A percentile compares a stretch with the other conserved stretches of the same genome.
Conservation (phyloP, 2,888 invertebrate genomes). For the Cataglyphis rosenhaueri region DNA sequence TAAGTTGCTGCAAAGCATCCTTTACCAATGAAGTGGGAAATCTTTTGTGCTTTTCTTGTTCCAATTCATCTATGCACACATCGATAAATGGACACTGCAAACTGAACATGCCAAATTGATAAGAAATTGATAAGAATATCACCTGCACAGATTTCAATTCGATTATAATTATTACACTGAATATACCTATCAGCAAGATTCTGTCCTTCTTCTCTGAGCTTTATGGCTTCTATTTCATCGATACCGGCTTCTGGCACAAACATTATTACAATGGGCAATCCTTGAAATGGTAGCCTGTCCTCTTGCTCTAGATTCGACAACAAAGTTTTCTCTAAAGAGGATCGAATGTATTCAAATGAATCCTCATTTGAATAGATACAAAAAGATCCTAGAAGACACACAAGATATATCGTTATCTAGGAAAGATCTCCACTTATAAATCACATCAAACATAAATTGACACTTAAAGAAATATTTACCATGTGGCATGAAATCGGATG, state of each 20-base stretch:
- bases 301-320: conserved; percentile 96
- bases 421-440: background rate
- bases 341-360: conserved; percentile 96
- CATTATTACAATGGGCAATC: conserved; percentile 95
- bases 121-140: conserved; percentile 32
- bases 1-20: conserved; percentile 91
- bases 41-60: conserved; percentile 86
- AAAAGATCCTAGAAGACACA: conserved; percentile 88
- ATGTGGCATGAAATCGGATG: conserved; percentile 95
- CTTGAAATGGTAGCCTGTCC: conserved; percentile 94
- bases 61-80: conserved; percentile 88
- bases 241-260: conserved; percentile 94
- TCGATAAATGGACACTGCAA: conserved; percentile 95
- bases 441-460: background rate
- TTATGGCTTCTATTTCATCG: conserved; percentile 94
- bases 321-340: conserved; percentile 96
- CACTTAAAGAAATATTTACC: conserved; percentile 86
- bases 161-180: conserved; percentile 1
- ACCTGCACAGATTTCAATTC: background rate
- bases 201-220: conserved; percentile 95
- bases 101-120: conserved; percentile 84
- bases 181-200: conserved; percentile 93
- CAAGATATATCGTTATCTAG: conserved; percentile 10
- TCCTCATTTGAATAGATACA: conserved; percentile 96
- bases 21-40: conserved; percentile 89